Percentiles rank a stretch among this genome's conserved stretches.
phyloP scores from a whole-genome alignment of 1,140 invertebrate species.

The Drosophila sulfurigaster region DNA sequence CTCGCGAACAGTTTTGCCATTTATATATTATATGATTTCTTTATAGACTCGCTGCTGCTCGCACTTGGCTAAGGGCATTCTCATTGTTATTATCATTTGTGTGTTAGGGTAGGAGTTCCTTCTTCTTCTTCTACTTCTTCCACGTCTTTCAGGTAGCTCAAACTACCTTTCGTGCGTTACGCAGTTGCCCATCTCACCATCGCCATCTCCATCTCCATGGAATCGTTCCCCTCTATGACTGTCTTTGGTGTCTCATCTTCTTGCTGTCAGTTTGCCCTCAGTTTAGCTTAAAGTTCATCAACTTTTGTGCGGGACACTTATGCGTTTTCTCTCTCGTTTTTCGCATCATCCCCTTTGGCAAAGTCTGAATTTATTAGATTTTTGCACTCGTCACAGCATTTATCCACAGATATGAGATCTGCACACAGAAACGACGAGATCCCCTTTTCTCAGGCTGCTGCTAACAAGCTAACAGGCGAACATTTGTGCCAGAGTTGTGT shows the following conservation, averaged over 20 bases:
- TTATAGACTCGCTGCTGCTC: constrained; percentile 19
- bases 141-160: constrained; percentile 33
- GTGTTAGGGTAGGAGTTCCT: constrained; percentile 29
- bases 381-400: constrained; percentile 51
- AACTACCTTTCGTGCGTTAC: constrained; percentile 32
- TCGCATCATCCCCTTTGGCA: constrained; percentile 4
- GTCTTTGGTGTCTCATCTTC: constrained; percentile 6
- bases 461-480: constrained; percentile 27
- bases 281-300: constrained; percentile 66
- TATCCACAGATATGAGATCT: constrained; percentile 72
- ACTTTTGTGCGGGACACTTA: constrained; percentile 52
- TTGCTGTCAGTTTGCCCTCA: constrained; percentile 4
- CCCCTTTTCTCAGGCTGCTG: constrained; percentile 23
- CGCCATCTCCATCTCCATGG: neutral
- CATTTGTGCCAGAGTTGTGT: constrained; percentile 9
- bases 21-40: constrained; percentile 32
- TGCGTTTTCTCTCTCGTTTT: constrained; percentile 5
- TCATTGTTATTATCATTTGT: constrained; percentile 20
- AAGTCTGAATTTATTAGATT: constrained; percentile 74
- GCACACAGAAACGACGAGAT: constrained; percentile 51
- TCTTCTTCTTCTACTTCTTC: neutral
- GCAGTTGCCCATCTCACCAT: constrained; percentile 8
- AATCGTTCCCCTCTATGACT: neutral
- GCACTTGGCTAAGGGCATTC: constrained; percentile 34
- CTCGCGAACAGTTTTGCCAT: constrained; percentile 18